These are phyloP conservation scores for Marronus borbonicus DNA, from an alignment of 2,888 invertebrate species.

Conservation along the genomic window DNA sequence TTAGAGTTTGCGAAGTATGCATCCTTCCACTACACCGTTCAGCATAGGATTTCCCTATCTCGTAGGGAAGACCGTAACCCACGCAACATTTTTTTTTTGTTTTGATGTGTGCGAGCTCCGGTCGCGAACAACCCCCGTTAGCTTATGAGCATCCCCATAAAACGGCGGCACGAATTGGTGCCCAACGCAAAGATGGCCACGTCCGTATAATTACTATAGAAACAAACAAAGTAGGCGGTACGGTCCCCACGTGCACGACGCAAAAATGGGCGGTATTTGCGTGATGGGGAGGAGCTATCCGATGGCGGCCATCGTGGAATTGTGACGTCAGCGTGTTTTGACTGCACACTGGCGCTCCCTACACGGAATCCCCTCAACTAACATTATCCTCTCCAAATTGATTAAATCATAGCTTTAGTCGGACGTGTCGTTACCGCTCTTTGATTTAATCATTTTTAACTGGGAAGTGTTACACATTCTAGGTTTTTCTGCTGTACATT, in stretches of 20 bases:
- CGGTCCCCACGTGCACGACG: constrained; percentile 60
- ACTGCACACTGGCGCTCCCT: constrained; percentile 57
- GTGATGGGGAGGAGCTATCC: constrained; percentile 55
- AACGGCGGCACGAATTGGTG: constrained; percentile 53
- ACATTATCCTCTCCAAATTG: constrained; percentile 29
- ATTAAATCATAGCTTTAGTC: constrained; percentile 31
- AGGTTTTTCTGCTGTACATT: too few species aligned
- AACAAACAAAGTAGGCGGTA: constrained; percentile 61
- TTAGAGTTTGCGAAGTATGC: background rate
- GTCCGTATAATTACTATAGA: constrained; percentile 62
- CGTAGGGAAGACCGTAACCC: constrained; percentile 27
- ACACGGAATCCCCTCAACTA: constrained; percentile 49
- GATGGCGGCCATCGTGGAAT: constrained; percentile 57
- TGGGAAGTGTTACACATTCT: too few species aligned
- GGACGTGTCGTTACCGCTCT: background rate
- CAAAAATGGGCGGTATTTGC: constrained; percentile 57
- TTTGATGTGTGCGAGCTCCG: constrained; percentile 32
- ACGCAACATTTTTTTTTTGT: constrained; percentile 33
- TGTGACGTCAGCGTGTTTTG: constrained; percentile 53
- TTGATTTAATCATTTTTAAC: background rate
- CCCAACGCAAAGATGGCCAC: constrained; percentile 61
- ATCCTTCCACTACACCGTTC: constrained; percentile 20
- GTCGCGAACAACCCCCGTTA: constrained; percentile 42
- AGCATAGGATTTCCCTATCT: constrained; percentile 31
- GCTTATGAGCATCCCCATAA: constrained; percentile 30